Conservation (phyloP, 2,888 invertebrate genomes). For the Salticus scenicus region DNA sequence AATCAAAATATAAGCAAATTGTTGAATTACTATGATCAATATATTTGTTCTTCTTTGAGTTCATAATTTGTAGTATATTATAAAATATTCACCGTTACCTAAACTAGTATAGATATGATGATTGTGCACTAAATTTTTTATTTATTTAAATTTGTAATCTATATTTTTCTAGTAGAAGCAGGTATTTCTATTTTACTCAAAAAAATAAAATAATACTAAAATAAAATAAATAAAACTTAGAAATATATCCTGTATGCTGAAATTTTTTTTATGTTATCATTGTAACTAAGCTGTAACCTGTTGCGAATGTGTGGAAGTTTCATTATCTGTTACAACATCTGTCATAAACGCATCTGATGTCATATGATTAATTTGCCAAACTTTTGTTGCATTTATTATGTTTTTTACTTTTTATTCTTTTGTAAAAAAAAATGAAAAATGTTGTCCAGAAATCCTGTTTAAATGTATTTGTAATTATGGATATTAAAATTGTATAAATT, state of each 20-base stretch:
- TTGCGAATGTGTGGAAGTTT: neutral
- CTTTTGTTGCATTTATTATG: conserved; percentile 9
- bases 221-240: too few species aligned
- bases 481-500: conserved; percentile 64
- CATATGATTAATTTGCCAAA: conserved; percentile 7
- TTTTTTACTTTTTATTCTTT: conserved; percentile 34
- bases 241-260: too few species aligned
- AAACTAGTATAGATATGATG: neutral
- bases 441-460: conserved; percentile 49
- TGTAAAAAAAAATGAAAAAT: conserved; percentile 46
- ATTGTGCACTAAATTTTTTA: conserved; percentile 10
- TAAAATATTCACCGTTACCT: neutral
- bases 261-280: too few species aligned
- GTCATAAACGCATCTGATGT: neutral
- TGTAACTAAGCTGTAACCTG: too few species aligned
- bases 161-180: neutral
- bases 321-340: neutral
- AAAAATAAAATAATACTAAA: too few species aligned
- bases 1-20: too few species aligned
- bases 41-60: too few species aligned
- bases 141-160: neutral
- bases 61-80: too few species aligned
- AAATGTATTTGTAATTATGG: conserved; percentile 52
- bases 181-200: neutral
- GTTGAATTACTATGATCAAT: too few species aligned